Base-by-base conservation (phyloP, 2,888 invertebrate genomes). In the Trisateles emortualis region DNA sequence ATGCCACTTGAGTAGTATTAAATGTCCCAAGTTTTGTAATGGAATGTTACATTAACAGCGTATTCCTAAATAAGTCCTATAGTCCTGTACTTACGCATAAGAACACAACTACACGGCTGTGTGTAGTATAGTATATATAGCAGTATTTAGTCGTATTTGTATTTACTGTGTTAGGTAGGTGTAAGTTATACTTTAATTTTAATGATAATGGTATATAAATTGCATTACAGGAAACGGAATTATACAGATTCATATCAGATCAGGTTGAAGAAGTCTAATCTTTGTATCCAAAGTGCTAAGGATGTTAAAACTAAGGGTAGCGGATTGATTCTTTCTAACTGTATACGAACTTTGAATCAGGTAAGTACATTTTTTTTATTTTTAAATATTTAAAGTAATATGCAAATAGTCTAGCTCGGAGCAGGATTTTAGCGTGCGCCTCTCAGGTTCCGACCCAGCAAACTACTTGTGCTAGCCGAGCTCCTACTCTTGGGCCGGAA, bases 251-350 rank as follows among this genome's bases (percentile, higher is more conserved):
- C 95, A 0, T 96, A 94, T 80, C 95, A 97, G 92, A 94, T 98
- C 30, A 94, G 96, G 40, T 88, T 98, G 57, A 90, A 94, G 14
- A 95, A 95, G 47, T 95, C 96, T 0, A 94, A 95, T 0, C 86
- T 97, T 0, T 99, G 99, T 79, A 88, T 98, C 13, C 96, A 97
- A 64, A 96, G 97, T 57, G 95, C 95, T 46, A 96, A 96, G 68
- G 96, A 96, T 68, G 91, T 96, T 1, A 96, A 96, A 72, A 95
- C 95, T 19, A 98, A 97, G 87, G 96, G 96, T 35, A 95, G 97
- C 36, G 93, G 94, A 5, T 84, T 98, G 19, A 87, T 95, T 2
- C 90, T 99, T 6, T 95, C 94, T 26, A 93, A 93, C 36, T 98
- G 98, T 81, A 88, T 95, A 10, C 90, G 95, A 55, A 93, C 94